Evolutionary conservation across 2,797 vertebrate species (phyloP).

Genomic region (Podarcis lilfordi): DNA sequence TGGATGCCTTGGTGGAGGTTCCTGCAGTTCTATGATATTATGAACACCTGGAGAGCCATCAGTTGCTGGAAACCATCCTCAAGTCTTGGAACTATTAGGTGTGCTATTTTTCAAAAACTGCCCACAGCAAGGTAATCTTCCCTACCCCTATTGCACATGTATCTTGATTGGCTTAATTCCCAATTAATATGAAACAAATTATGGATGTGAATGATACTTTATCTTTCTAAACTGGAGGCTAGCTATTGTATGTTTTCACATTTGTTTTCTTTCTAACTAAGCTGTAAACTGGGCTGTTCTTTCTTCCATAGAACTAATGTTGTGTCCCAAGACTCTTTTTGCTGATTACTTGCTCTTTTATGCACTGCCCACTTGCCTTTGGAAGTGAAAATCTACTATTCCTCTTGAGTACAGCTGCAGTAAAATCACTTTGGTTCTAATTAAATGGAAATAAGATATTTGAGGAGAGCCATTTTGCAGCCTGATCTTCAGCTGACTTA

Average conservation of each 20-base stretch:
- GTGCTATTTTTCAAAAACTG: not conserved
- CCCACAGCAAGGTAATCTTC: not conserved
- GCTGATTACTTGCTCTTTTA: constrained; percentile 33
- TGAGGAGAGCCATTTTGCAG: not conserved
- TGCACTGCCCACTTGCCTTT: not conserved
- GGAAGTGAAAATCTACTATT: not conserved
- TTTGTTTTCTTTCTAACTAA: not conserved
- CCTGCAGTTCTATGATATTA: too few relatives aligned
- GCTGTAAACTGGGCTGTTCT: not conserved
- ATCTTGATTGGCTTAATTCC: not conserved
- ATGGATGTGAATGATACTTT: not conserved
- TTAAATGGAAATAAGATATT: constrained; percentile 25
- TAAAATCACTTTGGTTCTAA: constrained; percentile 29
- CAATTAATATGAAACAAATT: constrained; percentile 1
- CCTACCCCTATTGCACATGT: not conserved
- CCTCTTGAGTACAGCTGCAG: not conserved
- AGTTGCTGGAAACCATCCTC: not conserved
- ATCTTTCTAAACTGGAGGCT: not conserved
- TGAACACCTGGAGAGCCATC: too few relatives aligned
- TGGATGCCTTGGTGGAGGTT: too few relatives aligned
- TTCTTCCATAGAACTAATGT: constrained; percentile 33
- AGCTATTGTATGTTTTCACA: not conserved
- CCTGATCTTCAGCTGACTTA: not conserved
- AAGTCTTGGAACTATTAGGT: not conserved
- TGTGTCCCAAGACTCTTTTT: not conserved